Evolutionary conservation across 1,140 invertebrate genomes (phyloP).

Genomic region (Planococcus citri): DNA sequence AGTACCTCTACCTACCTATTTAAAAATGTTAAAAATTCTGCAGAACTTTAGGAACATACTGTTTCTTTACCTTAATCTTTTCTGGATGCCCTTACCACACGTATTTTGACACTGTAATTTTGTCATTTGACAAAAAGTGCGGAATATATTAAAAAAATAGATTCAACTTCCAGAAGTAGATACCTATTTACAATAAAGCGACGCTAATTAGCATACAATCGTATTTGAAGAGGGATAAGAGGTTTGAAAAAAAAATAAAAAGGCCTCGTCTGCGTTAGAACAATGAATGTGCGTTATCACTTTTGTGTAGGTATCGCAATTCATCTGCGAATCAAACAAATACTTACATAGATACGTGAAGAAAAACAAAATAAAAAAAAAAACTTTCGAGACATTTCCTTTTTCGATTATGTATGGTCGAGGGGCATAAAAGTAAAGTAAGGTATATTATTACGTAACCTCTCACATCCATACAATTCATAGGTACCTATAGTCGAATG

Average conservation of each 20-base stretch:
- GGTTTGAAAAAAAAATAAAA: not conserved
- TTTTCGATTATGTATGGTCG: not conserved
- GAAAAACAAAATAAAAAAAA: not conserved
- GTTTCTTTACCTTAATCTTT: too few relatives aligned
- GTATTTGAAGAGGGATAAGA: too few relatives aligned
- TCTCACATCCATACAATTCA: too few relatives aligned
- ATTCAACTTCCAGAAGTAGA: too few relatives aligned
- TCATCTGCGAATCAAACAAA: too few relatives aligned
- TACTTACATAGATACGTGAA: too few relatives aligned
- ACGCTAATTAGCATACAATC: not conserved
- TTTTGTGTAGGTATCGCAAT: not conserved
- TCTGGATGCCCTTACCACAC: not conserved
- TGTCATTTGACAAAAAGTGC: not conserved
- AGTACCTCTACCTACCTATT: too few relatives aligned
- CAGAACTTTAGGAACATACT: too few relatives aligned
- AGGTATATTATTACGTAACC: too few relatives aligned
- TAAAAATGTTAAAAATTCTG: too few relatives aligned
- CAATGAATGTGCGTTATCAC: not conserved
- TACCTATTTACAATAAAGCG: not conserved
- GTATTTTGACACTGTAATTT: not conserved
- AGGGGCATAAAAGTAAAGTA: not conserved
- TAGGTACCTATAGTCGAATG: too few relatives aligned
- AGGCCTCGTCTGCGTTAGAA: not conserved
- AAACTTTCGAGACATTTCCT: constrained; percentile 2
- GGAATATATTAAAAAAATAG: not conserved